Evolutionary conservation across 2,113 vertebrate species (phyloP).

Genomic region (Vicugna pacos): DNA sequence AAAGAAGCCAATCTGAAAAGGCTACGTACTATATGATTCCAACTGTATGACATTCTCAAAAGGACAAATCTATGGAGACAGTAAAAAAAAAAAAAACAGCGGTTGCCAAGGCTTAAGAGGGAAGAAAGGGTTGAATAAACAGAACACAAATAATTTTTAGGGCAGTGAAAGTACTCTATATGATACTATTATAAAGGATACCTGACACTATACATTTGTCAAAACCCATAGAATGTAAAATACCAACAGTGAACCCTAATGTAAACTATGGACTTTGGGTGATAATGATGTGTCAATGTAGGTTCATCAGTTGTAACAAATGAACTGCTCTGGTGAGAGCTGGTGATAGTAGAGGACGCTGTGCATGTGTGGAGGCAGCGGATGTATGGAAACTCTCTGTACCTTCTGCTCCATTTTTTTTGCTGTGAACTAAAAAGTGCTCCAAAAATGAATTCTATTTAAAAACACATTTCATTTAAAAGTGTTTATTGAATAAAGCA

Average conservation of each 20-base stretch:
- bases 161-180: background rate
- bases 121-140: background rate
- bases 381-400: background rate
- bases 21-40: background rate
- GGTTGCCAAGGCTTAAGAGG: background rate
- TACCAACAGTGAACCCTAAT: background rate
- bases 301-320: background rate
- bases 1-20: background rate
- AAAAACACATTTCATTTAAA: background rate
- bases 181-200: background rate
- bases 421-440: background rate
- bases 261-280: background rate
- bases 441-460: background rate
- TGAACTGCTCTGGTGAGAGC: background rate
- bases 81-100: background rate
- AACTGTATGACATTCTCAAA: background rate
- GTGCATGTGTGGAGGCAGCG: accelerated
- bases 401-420: background rate
- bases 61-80: background rate
- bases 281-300: background rate
- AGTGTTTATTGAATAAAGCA: background rate
- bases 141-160: background rate
- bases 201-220: background rate
- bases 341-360: background rate
- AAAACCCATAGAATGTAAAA: background rate